Evolutionary conservation across 2,888 invertebrate genomes (phyloP).

Genomic region (Podabrus alpinus): DNA sequence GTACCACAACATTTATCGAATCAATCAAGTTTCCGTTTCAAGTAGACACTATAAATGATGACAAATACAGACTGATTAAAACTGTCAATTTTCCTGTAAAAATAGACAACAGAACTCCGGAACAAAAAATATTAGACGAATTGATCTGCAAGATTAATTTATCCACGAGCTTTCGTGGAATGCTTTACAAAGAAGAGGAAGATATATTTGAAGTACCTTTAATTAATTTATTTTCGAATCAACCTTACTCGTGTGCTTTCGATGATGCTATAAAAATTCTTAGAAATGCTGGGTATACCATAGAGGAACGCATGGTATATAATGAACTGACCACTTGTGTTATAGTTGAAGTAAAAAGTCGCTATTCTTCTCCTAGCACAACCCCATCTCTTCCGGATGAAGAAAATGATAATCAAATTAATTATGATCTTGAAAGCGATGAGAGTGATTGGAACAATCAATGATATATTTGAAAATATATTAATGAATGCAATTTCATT

Average conservation of each 20-base stretch:
- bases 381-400: background rate
- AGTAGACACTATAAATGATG: background rate
- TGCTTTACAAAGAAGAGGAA: conserved; percentile 48
- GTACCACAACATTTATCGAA: background rate
- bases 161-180: conserved; percentile 42
- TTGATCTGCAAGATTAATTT: conserved; percentile 51
- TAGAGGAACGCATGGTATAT: conserved; percentile 46
- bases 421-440: background rate
- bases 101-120: conserved; percentile 53
- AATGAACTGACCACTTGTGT: conserved; percentile 44
- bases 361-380: background rate
- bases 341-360: background rate
- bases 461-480: background rate
- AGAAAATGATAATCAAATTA: background rate
- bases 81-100: conserved; percentile 58
- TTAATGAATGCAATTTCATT: too few relatives aligned
- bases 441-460: background rate
- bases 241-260: conserved; percentile 14
- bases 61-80: conserved; percentile 56
- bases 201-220: conserved; percentile 52
- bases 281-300: conserved; percentile 40
- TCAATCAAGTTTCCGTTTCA: background rate
- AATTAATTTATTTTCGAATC: conserved; percentile 43
- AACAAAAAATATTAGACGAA: conserved; percentile 57
- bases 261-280: conserved; percentile 44